Evolutionary conservation across 2,113 vertebrate genomes (phyloP).

Genomic region (Paratilapia polleni): DNA sequence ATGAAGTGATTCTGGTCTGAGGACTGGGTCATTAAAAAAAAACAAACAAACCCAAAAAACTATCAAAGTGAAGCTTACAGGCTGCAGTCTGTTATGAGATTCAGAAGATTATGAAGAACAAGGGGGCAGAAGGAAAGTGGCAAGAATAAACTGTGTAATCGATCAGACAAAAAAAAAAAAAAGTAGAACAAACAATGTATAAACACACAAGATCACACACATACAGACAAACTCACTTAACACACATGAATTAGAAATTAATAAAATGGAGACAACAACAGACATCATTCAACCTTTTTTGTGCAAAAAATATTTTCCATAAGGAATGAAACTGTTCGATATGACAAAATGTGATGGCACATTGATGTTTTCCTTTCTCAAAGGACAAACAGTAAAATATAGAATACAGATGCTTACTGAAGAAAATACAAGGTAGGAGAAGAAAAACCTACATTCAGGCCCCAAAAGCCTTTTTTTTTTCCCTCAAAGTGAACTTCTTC

Average conservation of each 20-base stretch:
- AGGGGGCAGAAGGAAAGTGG: not conserved
- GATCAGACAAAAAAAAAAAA: conserved; percentile 28
- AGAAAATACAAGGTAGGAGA: conserved; percentile 36
- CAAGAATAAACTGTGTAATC: conserved; percentile 19
- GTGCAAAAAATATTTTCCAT: conserved; percentile 72
- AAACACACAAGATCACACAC: conserved; percentile 43
- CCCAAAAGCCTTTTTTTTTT: not conserved
- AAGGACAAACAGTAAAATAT: conserved; percentile 41
- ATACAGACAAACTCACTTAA: not conserved
- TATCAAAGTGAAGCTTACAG: conserved; percentile 23
- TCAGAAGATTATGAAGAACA: not conserved
- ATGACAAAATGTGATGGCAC: conserved; percentile 69
- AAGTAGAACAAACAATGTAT: conserved; percentile 28
- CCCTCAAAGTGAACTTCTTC: conserved; percentile 42
- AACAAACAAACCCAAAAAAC: not conserved
- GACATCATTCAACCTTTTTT: conserved; percentile 36
- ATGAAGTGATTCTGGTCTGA: conserved; percentile 13
- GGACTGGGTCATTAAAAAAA: not conserved
- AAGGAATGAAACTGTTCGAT: conserved; percentile 57
- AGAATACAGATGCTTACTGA: conserved; percentile 19
- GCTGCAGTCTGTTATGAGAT: conserved; percentile 20
- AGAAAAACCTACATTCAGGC: conserved; percentile 65
- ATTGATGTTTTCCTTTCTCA: conserved; percentile 43
- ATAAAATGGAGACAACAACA: conserved; percentile 32
- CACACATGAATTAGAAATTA: conserved; percentile 33